A percentile compares a stretch with the other conserved stretches of the same genome.
These are phyloP conservation scores for Terrapene triunguis DNA, from an alignment of 2,113 vertebrate genomes.

Conservation along the genomic window DNA sequence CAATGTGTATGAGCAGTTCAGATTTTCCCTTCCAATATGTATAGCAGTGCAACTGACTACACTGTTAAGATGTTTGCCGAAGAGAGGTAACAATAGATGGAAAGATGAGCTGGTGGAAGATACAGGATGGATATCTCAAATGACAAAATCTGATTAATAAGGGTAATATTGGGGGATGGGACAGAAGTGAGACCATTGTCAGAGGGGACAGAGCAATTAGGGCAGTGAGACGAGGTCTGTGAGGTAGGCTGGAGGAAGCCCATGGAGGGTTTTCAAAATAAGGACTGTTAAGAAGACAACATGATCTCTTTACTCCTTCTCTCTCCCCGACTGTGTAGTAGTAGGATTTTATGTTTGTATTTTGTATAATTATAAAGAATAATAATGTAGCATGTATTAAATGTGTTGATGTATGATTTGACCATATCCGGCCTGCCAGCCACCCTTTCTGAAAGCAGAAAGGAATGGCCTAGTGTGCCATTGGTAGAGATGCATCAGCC, in stretches of 20 bases:
- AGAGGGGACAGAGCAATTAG: background rate
- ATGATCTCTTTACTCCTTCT: background rate
- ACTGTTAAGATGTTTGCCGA: background rate
- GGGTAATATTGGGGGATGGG: background rate
- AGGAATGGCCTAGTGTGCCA: no score
- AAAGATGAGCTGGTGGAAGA: background rate
- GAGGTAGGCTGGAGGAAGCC: background rate
- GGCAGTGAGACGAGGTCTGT: background rate
- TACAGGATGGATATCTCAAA: background rate
- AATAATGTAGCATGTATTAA: no score
- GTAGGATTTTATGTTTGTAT: no score
- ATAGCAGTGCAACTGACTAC: background rate
- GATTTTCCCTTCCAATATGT: background rate
- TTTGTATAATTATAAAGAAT: no score
- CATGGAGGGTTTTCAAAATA: background rate
- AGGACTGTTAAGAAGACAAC: background rate
- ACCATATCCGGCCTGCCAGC: no score
- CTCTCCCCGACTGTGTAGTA: background rate
- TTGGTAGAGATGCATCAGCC: no score
- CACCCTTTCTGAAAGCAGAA: no score
- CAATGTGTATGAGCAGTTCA: background rate
- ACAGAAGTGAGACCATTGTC: fast-evolving
- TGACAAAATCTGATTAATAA: background rate
- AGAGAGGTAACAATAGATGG: background rate
- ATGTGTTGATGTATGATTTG: no score